Conservation (phyloP, 2,113 vertebrate genomes). For the Mustelus asterias region DNA sequence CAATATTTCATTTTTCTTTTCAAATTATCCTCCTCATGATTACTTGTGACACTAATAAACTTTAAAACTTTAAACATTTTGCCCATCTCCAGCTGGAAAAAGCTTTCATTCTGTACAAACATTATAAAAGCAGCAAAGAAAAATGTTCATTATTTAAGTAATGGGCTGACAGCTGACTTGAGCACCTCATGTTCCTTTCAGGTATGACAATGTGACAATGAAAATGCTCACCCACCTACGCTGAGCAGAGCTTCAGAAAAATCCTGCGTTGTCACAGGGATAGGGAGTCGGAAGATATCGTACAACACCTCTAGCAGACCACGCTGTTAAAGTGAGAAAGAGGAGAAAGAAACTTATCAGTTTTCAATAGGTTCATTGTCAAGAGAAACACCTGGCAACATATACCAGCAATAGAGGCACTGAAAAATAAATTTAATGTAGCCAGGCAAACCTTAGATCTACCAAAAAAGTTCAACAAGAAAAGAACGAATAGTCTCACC, state of each 20-base stretch:
- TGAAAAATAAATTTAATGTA: not conserved
- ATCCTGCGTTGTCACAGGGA: slow-evolving; percentile 84
- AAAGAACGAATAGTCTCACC: not conserved
- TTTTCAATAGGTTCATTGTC: not conserved
- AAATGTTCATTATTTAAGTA: not conserved
- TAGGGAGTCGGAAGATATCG: slow-evolving; percentile 91
- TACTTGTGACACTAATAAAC: not conserved
- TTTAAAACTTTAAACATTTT: not conserved
- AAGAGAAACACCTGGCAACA: too few species aligned
- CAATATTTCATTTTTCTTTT: not conserved
- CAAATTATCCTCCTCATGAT: not conserved
- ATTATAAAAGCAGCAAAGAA: not conserved
- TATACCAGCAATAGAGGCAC: not conserved
- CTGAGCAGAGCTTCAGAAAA: slow-evolving; percentile 90
- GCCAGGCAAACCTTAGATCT: not conserved
- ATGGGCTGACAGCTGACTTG: not conserved
- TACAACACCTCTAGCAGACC: slow-evolving; percentile 91
- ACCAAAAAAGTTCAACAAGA: not conserved
- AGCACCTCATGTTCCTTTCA: not conserved
- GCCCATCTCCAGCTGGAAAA: not conserved
- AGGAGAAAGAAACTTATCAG: slow-evolving; percentile 24
- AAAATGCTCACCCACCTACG: slow-evolving; percentile 68
- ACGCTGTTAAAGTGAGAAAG: slow-evolving; percentile 57
- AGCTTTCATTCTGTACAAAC: not conserved
- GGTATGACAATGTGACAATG: too few species aligned